A percentile compares a stretch with the other conserved stretches of the same genome.
phyloP scores from a whole-genome alignment of 2,888 invertebrate genomes.

The Orchestes rusci region DNA sequence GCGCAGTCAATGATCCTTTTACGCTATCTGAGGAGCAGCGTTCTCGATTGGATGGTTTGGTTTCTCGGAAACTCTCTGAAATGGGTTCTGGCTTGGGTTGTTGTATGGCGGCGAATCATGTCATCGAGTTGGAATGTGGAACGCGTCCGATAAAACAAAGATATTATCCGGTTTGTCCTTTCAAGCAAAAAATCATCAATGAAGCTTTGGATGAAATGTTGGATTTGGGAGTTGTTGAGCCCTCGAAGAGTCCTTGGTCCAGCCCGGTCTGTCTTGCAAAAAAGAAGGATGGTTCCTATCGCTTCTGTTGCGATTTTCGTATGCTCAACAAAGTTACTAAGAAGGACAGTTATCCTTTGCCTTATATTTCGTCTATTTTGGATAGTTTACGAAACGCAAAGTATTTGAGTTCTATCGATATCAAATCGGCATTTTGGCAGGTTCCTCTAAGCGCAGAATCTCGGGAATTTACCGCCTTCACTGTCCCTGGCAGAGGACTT shows the following conservation, averaged over 20 bases:
- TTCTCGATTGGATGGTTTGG: background rate
- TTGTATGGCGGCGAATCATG: background rate
- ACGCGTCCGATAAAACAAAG: slow-evolving; percentile 11
- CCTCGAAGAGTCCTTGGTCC: background rate
- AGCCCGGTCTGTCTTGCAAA: background rate
- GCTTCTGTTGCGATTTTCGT: background rate
- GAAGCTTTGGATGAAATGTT: background rate
- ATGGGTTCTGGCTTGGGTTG: background rate
- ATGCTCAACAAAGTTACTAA: background rate
- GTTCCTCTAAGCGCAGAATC: background rate
- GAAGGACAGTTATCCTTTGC: background rate
- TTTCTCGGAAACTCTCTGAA: background rate
- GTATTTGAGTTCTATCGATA: slow-evolving; percentile 26
- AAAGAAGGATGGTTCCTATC: background rate
- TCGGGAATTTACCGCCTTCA: background rate
- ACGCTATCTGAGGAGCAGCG: background rate
- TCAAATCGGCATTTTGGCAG: slow-evolving; percentile 24
- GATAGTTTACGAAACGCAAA: slow-evolving; percentile 18
- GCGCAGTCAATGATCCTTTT: background rate
- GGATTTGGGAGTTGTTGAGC: background rate
- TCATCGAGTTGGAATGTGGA: background rate
- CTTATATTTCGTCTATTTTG: background rate
- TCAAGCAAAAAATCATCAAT: background rate
- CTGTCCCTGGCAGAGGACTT: background rate
- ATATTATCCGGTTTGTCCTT: background rate